These are phyloP conservation scores for Sebastes flavidus DNA, from an alignment of 2,797 vertebrate species.

Conservation along the genomic window DNA sequence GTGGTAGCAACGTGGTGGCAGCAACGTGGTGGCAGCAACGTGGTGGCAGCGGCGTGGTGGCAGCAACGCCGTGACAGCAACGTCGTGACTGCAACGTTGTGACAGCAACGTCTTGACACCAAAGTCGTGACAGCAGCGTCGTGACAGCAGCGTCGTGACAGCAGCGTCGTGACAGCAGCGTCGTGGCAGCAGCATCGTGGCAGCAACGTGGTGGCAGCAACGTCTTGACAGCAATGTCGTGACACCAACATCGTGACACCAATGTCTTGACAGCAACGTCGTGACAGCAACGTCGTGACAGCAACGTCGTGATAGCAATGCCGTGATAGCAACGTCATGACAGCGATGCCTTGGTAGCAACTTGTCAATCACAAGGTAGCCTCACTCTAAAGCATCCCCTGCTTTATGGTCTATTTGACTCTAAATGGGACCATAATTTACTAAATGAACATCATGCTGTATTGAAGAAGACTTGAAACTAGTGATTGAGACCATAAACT, in stretches of 20 bases:
- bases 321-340: fast-evolving
- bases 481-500: fast-evolving
- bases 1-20: fast-evolving
- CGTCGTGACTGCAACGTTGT: too few species aligned
- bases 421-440: too few species aligned
- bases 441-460: too few species aligned
- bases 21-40: too few species aligned
- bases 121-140: fast-evolving
- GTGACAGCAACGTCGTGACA: fast-evolving
- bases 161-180: fast-evolving
- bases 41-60: fast-evolving
- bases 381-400: fast-evolving
- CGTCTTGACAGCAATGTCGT: fast-evolving
- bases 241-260: fast-evolving
- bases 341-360: fast-evolving
- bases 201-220: fast-evolving
- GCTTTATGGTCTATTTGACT: too few species aligned
- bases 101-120: too few species aligned
- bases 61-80: fast-evolving
- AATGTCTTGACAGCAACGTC: fast-evolving
- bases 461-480: too few species aligned
- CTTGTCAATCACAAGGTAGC: too few species aligned
- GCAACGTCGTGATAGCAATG: fast-evolving
- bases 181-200: fast-evolving
- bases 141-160: fast-evolving